Evolutionary conservation across 1,140 invertebrate species (phyloP).

Genomic region (Lepidotrigona ventralis): DNA sequence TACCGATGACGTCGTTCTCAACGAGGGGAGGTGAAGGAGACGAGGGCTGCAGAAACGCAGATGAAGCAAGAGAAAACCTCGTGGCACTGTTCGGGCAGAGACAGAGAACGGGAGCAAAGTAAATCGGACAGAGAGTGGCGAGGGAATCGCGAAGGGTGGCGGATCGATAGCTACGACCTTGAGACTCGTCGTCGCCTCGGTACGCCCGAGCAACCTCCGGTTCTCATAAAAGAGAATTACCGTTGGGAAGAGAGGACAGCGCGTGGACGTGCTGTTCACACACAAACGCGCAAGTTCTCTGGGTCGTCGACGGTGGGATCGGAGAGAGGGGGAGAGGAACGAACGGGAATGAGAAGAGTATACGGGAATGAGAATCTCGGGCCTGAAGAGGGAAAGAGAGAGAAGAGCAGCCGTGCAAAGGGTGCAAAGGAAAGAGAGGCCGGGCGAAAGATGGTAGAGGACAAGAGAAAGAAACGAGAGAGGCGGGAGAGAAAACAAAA

Average conservation of each 20-base stretch:
- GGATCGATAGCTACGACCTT: constrained; percentile 64
- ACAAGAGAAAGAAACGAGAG: background rate
- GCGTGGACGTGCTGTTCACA: constrained; percentile 21
- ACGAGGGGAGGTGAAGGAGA: background rate
- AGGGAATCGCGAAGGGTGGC: constrained; percentile 33
- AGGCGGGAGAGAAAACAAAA: background rate
- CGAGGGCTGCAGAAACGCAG: too few species aligned
- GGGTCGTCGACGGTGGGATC: constrained; percentile 1
- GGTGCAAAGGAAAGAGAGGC: background rate
- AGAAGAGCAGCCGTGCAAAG: background rate
- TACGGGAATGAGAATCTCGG: too few species aligned
- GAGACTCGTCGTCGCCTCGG: constrained; percentile 63
- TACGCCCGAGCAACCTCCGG: constrained; percentile 51
- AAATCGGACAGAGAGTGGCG: constrained; percentile 28
- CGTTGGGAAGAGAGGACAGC: constrained; percentile 38
- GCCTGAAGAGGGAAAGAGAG: background rate
- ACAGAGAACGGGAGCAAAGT: constrained; percentile 27
- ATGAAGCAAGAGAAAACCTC: background rate
- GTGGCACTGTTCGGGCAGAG: background rate
- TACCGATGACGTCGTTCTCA: constrained; percentile 10
- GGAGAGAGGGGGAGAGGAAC: background rate
- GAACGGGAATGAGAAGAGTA: background rate
- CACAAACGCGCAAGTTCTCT: constrained; percentile 40
- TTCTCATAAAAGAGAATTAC: constrained; percentile 60
- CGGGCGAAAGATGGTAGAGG: background rate